These are phyloP conservation scores for Marmota monax DNA, from an alignment of 2,113 vertebrate genomes.

Conservation along the genomic window DNA sequence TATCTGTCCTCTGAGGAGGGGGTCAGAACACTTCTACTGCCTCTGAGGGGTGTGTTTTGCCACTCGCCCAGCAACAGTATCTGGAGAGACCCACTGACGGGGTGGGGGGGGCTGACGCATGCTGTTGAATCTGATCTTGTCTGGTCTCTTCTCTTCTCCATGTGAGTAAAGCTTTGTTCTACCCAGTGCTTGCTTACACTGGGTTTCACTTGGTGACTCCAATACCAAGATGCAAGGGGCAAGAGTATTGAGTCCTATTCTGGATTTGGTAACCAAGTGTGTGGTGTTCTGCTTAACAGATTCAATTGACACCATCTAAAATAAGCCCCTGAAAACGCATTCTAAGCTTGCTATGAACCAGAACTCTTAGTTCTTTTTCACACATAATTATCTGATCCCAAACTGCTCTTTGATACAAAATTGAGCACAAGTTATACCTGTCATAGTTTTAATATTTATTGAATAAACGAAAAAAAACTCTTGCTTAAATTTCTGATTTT, in stretches of 20 bases:
- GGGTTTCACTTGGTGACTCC: background rate
- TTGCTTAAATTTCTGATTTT: conserved; percentile 26
- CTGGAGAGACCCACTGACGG: background rate
- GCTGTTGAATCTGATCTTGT: background rate
- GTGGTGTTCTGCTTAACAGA: background rate
- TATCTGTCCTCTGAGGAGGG: background rate
- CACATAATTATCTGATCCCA: background rate
- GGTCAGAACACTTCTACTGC: background rate
- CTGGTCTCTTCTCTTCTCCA: background rate
- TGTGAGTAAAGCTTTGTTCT: background rate
- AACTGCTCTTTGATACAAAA: background rate
- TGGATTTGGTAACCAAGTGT: background rate
- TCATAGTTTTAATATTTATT: background rate
- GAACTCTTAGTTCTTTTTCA: background rate
- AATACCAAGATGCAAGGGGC: background rate
- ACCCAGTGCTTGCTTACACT: background rate
- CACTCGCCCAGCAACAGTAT: background rate
- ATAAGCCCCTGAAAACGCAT: background rate
- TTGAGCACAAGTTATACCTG: background rate
- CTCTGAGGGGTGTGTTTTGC: background rate
- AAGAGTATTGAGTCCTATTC: background rate
- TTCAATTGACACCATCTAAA: background rate
- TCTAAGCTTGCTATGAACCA: background rate
- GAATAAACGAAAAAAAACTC: conserved; percentile 18
- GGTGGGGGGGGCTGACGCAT: too few relatives aligned